Evolutionary conservation across 2,113 vertebrate genomes (phyloP).

Genomic region (Rattus norvegicus): GRCr8 NC_086034.1:5685001-5685500

Average conservation of each 20-base stretch:
- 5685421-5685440: neutral
- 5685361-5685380: neutral
- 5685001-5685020: neutral
- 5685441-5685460: neutral
- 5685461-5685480: neutral
- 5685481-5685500: no score
- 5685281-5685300: neutral
- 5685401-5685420: neutral
- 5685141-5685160: neutral
- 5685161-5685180: neutral
- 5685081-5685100: neutral
- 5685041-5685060: conserved; percentile 11
- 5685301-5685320: conserved; percentile 47
- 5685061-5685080: neutral
- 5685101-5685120: neutral
- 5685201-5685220: neutral
- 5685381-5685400: neutral
- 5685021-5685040: conserved; percentile 9
- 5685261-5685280: conserved; percentile 14
- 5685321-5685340: conserved; percentile 18
- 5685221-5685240: neutral
- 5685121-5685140: neutral
- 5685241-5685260: neutral
- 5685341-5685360: neutral
- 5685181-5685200: neutral